Conservation (phyloP, 2,797 vertebrate genomes). For the Muscicapa comitata region DNA sequence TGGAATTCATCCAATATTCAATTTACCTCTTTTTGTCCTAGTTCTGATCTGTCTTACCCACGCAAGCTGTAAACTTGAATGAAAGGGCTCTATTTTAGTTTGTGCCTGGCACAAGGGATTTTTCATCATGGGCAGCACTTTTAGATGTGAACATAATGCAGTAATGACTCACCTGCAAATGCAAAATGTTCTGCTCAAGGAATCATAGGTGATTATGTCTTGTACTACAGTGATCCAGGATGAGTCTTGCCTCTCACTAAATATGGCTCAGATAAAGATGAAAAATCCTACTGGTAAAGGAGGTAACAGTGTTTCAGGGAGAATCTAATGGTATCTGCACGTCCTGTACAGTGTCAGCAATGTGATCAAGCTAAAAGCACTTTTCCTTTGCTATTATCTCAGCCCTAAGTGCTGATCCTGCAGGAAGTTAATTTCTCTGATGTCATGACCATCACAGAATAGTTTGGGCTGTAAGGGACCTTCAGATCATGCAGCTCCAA, state of each 20-base stretch:
- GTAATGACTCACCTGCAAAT: slow-evolving; percentile 1
- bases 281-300: not conserved
- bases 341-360: not conserved
- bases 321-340: not conserved
- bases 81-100: not conserved
- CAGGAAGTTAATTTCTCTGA: not conserved
- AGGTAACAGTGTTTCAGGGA: not conserved
- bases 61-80: not conserved
- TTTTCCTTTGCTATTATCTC: not conserved
- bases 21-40: not conserved
- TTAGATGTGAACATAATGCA: not conserved
- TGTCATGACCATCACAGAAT: not conserved
- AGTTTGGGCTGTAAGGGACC: not conserved
- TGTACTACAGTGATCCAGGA: not conserved
- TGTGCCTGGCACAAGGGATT: not conserved
- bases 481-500: not conserved
- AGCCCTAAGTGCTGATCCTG: not conserved
- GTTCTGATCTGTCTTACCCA: not conserved
- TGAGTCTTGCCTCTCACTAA: not conserved
- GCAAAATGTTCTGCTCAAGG: slow-evolving; percentile 8
- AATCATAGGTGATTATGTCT: not conserved
- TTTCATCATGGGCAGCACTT: not conserved
- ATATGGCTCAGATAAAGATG: not conserved
- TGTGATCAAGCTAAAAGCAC: not conserved
- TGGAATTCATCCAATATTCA: not conserved